Conservation (phyloP, 2,888 invertebrate species). For the Leucophenga montana region DNA sequence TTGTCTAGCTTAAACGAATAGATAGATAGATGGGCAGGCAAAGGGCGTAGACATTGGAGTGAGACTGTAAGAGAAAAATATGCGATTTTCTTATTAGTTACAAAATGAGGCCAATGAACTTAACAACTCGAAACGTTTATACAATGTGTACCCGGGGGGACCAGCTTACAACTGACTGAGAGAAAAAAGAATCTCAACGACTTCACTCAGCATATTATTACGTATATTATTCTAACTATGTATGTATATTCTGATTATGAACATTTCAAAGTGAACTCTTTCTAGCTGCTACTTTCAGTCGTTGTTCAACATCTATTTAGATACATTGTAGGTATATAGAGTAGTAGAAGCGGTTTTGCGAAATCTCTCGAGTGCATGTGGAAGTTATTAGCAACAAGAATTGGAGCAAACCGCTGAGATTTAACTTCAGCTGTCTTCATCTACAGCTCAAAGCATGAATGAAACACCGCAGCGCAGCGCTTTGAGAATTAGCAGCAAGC, state of each 20-base stretch:
- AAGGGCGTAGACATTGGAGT: background rate
- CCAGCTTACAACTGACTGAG: background rate
- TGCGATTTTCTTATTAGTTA: conserved; percentile 49
- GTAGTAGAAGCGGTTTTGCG: conserved; percentile 23
- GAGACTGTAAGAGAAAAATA: conserved; percentile 9
- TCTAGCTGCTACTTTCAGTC: no score
- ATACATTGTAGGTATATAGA: no score
- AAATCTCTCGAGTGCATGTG: conserved; percentile 27
- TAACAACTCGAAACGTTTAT: conserved; percentile 11
- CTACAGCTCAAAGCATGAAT: background rate
- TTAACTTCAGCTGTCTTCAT: conserved; percentile 25
- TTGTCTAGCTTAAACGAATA: no score
- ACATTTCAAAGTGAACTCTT: no score
- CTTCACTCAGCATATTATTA: no score
- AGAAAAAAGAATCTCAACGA: background rate
- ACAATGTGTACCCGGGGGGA: no score
- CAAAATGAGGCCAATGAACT: conserved; percentile 57
- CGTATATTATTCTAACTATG: no score
- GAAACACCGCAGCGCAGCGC: background rate
- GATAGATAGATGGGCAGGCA: no score
- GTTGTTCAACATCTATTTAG: no score
- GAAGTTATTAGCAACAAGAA: conserved; percentile 59
- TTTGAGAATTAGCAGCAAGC: background rate
- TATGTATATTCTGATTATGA: no score
- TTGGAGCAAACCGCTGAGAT: conserved; percentile 61